Conservation (phyloP, 1,140 invertebrate genomes). For the Brachionus asplanchnoidis region DNA sequence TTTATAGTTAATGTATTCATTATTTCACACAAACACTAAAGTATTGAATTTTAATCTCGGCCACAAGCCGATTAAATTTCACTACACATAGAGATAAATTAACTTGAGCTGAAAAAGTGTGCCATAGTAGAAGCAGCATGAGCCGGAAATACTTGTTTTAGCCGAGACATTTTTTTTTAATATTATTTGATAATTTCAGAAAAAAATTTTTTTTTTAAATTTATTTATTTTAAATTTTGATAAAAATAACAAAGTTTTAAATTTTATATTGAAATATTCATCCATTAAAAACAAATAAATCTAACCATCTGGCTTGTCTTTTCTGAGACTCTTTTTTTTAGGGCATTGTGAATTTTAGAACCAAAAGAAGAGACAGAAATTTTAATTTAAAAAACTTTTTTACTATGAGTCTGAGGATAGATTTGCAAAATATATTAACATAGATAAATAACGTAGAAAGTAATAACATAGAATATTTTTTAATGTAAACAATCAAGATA, state of each 20-base stretch:
- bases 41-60: neutral
- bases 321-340: neutral
- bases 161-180: neutral
- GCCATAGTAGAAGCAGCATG: neutral
- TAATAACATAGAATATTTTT: too few relatives aligned
- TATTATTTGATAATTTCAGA: neutral
- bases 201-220: neutral
- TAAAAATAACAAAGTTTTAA: too few relatives aligned
- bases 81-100: neutral
- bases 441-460: too few relatives aligned
- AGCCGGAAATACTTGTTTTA: neutral
- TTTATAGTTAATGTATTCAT: neutral
- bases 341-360: too few relatives aligned
- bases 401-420: too few relatives aligned
- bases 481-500: too few relatives aligned
- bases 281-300: neutral
- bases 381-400: too few relatives aligned
- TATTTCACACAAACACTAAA: neutral
- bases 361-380: too few relatives aligned
- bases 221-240: neutral
- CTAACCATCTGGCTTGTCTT: neutral
- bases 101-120: neutral
- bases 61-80: constrained; percentile 7
- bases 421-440: too few relatives aligned
- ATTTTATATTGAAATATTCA: too few relatives aligned